Conservation (phyloP, 1,140 invertebrate species). For the Papilio machaon region DNA sequence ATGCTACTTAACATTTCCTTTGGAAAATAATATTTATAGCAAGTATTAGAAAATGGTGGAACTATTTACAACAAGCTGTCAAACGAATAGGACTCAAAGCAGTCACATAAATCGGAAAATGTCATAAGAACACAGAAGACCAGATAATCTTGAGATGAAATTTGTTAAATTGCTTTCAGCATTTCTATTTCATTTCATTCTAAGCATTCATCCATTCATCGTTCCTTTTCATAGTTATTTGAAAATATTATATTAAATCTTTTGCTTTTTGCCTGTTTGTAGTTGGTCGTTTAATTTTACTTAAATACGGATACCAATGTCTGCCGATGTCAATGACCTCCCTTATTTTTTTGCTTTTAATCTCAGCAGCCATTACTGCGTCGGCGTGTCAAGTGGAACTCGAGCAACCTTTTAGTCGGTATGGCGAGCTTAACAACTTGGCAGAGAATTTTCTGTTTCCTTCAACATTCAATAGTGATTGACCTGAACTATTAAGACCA, state of each 20-base stretch:
- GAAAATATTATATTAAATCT: background rate
- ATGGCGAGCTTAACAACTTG: constrained; percentile 8
- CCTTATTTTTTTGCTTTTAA: constrained; percentile 26
- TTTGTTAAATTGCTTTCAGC: too few relatives aligned
- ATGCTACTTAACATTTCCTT: background rate
- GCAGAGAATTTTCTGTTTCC: background rate
- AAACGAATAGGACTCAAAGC: too few relatives aligned
- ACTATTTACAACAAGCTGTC: too few relatives aligned
- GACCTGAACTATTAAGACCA: background rate
- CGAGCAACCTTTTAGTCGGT: background rate
- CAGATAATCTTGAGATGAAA: too few relatives aligned
- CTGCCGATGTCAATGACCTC: constrained; percentile 7
- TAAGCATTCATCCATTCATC: too few relatives aligned
- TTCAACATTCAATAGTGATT: background rate
- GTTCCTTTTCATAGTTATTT: too few relatives aligned
- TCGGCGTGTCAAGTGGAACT: constrained; percentile 30
- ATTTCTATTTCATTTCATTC: too few relatives aligned
- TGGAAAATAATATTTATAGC: background rate
- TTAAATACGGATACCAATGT: background rate
- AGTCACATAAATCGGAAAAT: too few relatives aligned
- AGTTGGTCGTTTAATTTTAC: background rate
- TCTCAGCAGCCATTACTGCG: background rate
- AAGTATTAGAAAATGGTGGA: background rate
- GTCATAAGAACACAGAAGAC: too few relatives aligned
- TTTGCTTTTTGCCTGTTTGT: background rate